Percentiles rank a stretch among this genome's conserved stretches.
These are phyloP conservation scores for Trachelus troglodyta DNA, from an alignment of 2,888 invertebrate species.

Conservation along the genomic window DNA sequence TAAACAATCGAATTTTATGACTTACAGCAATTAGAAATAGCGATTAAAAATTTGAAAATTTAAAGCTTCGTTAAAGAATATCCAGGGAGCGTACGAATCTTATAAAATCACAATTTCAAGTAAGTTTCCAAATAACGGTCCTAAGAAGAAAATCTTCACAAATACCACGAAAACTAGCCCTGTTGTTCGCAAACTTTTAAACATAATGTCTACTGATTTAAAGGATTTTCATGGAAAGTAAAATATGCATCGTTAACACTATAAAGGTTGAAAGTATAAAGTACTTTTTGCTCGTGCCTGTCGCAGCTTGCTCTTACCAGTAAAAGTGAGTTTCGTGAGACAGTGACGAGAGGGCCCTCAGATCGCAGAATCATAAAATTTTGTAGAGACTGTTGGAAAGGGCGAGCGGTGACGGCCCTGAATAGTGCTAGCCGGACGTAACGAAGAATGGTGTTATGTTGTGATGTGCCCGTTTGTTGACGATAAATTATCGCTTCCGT, in stretches of 20 bases:
- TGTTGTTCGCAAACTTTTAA: background rate
- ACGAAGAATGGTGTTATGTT: conserved; percentile 30
- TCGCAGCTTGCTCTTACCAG: background rate
- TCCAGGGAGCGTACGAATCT: background rate
- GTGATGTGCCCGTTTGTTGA: conserved; percentile 53
- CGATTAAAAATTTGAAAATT: background rate
- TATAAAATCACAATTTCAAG: background rate
- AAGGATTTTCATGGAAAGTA: background rate
- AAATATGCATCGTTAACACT: background rate
- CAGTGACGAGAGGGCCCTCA: background rate
- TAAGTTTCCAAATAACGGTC: background rate
- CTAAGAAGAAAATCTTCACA: background rate
- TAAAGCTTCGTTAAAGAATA: background rate
- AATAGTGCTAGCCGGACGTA: conserved; percentile 23
- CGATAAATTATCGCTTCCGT: conserved; percentile 55
- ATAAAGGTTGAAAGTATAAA: background rate
- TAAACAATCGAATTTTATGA: background rate
- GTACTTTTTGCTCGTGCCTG: background rate
- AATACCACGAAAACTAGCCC: background rate
- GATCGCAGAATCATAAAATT: background rate
- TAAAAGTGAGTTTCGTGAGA: background rate
- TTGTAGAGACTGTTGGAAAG: background rate
- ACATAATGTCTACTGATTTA: background rate
- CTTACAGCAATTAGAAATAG: background rate
- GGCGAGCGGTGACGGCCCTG: conserved; percentile 14